A percentile compares a stretch with the other conserved stretches of the same genome.
These are phyloP conservation scores for Hydropotes inermis DNA, from an alignment of 2,113 vertebrate species.

Conservation along the genomic window DNA sequence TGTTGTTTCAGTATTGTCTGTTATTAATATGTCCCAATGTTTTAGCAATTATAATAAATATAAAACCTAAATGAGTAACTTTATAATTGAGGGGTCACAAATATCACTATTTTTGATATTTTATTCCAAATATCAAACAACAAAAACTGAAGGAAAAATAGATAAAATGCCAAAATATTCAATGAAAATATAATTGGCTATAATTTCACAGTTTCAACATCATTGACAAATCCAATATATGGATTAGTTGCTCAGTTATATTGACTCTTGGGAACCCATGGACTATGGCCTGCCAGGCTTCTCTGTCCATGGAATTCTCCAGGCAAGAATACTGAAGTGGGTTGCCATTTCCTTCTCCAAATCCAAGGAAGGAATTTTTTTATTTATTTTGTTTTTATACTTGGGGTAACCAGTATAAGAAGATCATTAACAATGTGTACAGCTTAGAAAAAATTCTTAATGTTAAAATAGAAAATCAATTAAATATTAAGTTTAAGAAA, in stretches of 20 bases:
- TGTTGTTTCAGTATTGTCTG: background rate
- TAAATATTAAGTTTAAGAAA: background rate
- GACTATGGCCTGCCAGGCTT: background rate
- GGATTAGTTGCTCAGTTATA: background rate
- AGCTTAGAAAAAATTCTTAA: background rate
- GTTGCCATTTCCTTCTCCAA: background rate
- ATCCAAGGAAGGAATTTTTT: background rate
- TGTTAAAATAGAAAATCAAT: background rate
- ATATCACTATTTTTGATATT: background rate
- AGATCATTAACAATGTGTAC: background rate
- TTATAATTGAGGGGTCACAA: background rate
- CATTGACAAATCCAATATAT: background rate
- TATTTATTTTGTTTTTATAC: background rate
- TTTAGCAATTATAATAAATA: background rate
- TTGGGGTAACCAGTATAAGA: background rate
- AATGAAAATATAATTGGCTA: background rate
- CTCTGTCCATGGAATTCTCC: background rate
- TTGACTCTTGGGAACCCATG: background rate
- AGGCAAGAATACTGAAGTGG: background rate
- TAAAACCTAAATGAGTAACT: background rate
- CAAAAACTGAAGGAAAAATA: background rate
- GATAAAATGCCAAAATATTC: background rate
- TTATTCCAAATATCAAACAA: background rate
- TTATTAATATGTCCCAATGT: background rate
- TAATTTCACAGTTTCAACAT: background rate